phyloP scores from a whole-genome alignment of 2,797 vertebrate species.

The Cynodonichthys magdalenae region DNA sequence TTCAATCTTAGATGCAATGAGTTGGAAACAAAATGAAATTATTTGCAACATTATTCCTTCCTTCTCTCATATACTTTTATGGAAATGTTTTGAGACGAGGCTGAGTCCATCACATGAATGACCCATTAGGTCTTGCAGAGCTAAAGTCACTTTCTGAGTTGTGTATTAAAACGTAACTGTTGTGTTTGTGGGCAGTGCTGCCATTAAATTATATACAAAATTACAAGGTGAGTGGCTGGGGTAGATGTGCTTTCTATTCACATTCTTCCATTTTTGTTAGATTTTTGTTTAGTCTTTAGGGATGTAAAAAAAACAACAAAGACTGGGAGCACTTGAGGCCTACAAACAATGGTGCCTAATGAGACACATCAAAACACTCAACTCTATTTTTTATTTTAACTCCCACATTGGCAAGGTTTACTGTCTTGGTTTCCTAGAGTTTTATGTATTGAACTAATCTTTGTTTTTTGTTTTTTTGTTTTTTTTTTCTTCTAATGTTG shows the following conservation, averaged over 20 bases:
- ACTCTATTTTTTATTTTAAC: background rate
- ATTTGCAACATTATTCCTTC: background rate
- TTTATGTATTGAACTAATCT: too few relatives aligned
- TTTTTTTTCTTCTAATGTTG: too few relatives aligned
- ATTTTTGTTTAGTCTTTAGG: too few relatives aligned
- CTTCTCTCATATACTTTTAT: background rate
- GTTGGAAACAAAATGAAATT: slow-evolving; percentile 1
- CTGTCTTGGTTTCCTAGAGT: background rate
- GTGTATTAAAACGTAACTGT: background rate
- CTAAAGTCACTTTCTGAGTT: background rate
- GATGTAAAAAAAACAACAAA: too few relatives aligned
- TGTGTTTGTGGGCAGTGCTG: too few relatives aligned
- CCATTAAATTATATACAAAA: background rate
- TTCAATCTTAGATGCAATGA: background rate
- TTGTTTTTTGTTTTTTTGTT: too few relatives aligned
- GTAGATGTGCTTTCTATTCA: background rate
- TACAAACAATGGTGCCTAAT: background rate
- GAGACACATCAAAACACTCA: background rate
- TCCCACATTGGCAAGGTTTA: background rate
- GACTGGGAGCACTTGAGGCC: background rate
- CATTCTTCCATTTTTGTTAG: background rate
- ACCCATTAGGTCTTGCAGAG: background rate
- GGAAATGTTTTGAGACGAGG: background rate
- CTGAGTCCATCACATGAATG: slow-evolving; percentile 1
- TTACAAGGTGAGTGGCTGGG: background rate